Evolutionary conservation across 2,797 vertebrate genomes (phyloP), one percentile per base, ranked within the genome.

Genomic region (Pelochelys cantorii): DNA sequence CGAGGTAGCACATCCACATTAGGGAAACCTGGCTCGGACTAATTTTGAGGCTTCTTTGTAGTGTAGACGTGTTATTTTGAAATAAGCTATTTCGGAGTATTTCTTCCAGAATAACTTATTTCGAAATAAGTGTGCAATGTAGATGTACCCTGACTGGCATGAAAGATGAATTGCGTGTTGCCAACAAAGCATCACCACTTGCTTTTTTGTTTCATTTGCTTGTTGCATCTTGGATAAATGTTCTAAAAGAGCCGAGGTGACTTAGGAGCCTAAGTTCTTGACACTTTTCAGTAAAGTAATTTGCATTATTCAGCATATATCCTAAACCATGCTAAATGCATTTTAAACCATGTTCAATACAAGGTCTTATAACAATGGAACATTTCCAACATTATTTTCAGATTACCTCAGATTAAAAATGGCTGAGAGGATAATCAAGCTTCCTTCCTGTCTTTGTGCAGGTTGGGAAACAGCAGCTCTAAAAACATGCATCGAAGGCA

Each of bases 401-500:
- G 18, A 1, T 56, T n/a, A 57, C 9, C 13, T 5, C 55, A 62
- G 54, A 34, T 20, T 5, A 54, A 27, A 52, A 31, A 54, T 31
- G 20, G 48, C 25, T 1, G 1, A 13, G n/a, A 84, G 34, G 59
- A 23, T 95, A 93, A 97, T 84, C 3, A 5, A 31, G 1, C 0
- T 37, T 87, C 83, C 89, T 71, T 84, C 90, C 81, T 53, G 55
- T 10, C 83, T 59, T 92, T 62, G 53, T 91, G 34, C 98, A 99
- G 99, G 98, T 85, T 98, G 97, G 98, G 98, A 90, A 98, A 74
- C 86, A 92, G 55, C 90, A 97, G 94, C 83, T 94, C 94, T 86
- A 97, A 97, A 97, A 97, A 95, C 96, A 99, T 99, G 99, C 99
- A 99, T 95, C 99, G 99, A 42, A 98, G 99, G 62, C 99, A 99